Evolutionary conservation across 1,140 invertebrate genomes (phyloP).

Genomic region (Myzus persicae): DNA sequence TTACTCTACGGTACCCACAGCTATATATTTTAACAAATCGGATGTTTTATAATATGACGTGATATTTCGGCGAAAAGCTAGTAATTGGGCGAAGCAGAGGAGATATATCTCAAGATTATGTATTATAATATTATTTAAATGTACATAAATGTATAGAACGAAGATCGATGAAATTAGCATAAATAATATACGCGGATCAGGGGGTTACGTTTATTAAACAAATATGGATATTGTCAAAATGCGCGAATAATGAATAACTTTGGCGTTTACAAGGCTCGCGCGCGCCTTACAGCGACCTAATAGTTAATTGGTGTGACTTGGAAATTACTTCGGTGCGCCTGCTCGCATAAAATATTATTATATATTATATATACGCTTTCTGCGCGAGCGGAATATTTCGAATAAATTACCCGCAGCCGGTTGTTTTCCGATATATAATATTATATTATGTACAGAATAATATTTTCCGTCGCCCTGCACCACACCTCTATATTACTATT

Average conservation of each 20-base stretch:
- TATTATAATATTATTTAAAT: not conserved
- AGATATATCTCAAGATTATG: not conserved
- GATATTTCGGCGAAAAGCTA: not conserved
- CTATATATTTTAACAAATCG: not conserved
- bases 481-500: too few relatives aligned
- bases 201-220: not conserved
- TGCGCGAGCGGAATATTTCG: not conserved
- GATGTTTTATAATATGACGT: not conserved
- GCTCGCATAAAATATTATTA: conserved; percentile 22
- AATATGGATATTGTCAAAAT: conserved; percentile 9
- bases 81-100: not conserved
- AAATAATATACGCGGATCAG: not conserved
- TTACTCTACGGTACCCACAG: too few relatives aligned
- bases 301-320: conserved; percentile 21
- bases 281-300: not conserved
- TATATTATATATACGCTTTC: not conserved
- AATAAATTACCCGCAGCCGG: not conserved
- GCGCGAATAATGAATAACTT: conserved; percentile 25
- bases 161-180: not conserved
- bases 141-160: not conserved
- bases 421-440: not conserved
- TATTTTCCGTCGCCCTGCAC: too few relatives aligned
- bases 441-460: too few relatives aligned
- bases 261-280: not conserved
- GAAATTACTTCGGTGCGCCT: conserved; percentile 14